Evolutionary conservation across 64 coral and sea anemone genomes (phyloP).

Genomic region (Montipora capricornis): DNA sequence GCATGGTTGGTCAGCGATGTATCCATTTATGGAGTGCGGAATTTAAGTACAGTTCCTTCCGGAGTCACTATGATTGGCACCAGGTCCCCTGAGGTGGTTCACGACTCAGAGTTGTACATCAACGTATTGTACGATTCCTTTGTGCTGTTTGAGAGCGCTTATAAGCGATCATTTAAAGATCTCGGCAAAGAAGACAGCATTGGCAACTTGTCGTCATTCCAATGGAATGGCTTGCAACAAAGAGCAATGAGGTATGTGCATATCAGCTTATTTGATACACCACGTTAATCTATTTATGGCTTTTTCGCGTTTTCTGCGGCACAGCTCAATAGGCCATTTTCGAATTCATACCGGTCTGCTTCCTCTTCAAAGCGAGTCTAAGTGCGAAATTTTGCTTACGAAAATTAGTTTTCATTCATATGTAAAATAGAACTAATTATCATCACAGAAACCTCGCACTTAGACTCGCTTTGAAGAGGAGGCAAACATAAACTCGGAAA

Average conservation of each 20-base stretch:
- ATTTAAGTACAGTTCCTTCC: not conserved
- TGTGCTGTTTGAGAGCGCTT: constrained; percentile 27
- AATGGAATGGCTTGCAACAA: not conserved
- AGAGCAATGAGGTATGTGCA: not conserved
- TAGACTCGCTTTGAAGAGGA: no score
- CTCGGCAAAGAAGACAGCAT: not conserved
- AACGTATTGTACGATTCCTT: constrained; percentile 40
- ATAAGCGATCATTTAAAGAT: not conserved
- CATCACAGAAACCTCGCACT: no score
- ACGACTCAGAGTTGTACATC: constrained; percentile 1
- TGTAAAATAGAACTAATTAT: no score
- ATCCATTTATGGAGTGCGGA: not conserved
- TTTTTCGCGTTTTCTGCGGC: no score
- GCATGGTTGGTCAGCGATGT: not conserved
- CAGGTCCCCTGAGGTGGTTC: not conserved
- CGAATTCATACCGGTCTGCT: no score
- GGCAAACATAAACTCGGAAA: no score
- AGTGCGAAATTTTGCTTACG: no score
- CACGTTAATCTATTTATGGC: no score
- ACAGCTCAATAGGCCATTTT: no score
- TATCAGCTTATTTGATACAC: not conserved
- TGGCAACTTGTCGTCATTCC: not conserved
- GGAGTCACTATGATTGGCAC: not conserved
- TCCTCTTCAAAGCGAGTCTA: no score
- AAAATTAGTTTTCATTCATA: no score